These are phyloP conservation scores for Polydrusus pterygomalis DNA, from an alignment of 2,888 invertebrate genomes.

Conservation along the genomic window DNA sequence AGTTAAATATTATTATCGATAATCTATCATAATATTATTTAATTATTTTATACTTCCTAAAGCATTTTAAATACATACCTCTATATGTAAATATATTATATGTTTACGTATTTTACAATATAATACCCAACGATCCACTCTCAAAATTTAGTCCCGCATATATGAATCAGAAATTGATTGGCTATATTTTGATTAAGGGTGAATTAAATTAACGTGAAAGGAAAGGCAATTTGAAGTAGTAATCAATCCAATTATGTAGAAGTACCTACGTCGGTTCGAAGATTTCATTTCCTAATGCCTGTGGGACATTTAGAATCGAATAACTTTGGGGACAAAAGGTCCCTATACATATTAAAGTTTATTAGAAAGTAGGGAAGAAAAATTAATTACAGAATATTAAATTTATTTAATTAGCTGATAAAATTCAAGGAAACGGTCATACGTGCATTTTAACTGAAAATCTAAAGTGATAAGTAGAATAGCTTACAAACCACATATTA, in stretches of 20 bases:
- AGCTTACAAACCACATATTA: too few relatives aligned
- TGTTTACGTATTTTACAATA: not conserved
- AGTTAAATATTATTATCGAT: too few relatives aligned
- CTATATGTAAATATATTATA: not conserved
- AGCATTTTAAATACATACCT: too few relatives aligned
- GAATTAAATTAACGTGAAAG: slow-evolving; percentile 41
- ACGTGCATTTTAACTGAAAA: too few relatives aligned
- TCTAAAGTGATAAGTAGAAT: too few relatives aligned
- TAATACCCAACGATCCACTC: not conserved
- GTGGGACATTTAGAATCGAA: slow-evolving; percentile 33
- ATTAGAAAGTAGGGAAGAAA: not conserved
- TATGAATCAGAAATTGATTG: slow-evolving; percentile 27
- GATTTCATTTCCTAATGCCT: slow-evolving; percentile 47
- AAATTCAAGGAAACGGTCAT: too few relatives aligned
- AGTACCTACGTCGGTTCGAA: slow-evolving; percentile 41
- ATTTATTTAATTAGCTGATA: slow-evolving; percentile 1
- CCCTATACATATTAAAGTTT: slow-evolving; percentile 16
- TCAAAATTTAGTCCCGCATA: not conserved
- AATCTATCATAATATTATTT: too few relatives aligned
- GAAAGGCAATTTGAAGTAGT: slow-evolving; percentile 45
- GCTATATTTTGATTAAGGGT: slow-evolving; percentile 31
- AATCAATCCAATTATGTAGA: slow-evolving; percentile 46
- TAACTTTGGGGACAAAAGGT: slow-evolving; percentile 32
- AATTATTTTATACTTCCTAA: too few relatives aligned
- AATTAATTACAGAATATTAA: slow-evolving; percentile 9